Evolutionary conservation across 2,797 vertebrate genomes (phyloP).

Genomic region (Brachyrhaphis roseni): DNA sequence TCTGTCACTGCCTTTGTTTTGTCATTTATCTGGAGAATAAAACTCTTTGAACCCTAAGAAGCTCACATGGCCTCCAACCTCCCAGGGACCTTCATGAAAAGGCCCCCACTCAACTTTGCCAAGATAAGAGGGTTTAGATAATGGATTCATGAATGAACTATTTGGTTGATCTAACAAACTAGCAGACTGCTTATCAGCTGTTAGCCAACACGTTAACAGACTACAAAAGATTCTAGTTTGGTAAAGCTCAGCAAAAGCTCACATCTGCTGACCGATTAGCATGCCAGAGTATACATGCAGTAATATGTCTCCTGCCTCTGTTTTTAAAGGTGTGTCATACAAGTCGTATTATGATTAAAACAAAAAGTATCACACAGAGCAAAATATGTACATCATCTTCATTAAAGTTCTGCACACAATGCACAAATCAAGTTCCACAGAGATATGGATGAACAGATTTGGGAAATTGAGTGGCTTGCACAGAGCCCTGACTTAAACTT

Average conservation of each 20-base stretch:
- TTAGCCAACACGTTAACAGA: not conserved
- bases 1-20: not conserved
- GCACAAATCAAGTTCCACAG: not conserved
- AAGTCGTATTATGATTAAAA: not conserved
- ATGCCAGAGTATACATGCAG: not conserved
- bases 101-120: not conserved
- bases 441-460: not conserved
- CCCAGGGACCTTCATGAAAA: not conserved
- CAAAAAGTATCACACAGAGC: not conserved
- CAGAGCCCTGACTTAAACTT: not conserved
- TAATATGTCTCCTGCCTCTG: not conserved
- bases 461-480: not conserved
- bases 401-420: not conserved
- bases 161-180: not conserved
- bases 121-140: not conserved
- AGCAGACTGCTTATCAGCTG: not conserved
- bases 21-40: not conserved
- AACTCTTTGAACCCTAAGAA: not conserved
- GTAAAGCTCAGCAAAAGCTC: not conserved
- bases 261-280: not conserved
- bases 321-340: not conserved
- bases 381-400: not conserved
- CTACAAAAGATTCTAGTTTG: not conserved
- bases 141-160: not conserved
- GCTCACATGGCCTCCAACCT: not conserved